Evolutionary conservation across 2,888 invertebrate genomes (phyloP).

Genomic region (Lamellibrachia satsuma): DNA sequence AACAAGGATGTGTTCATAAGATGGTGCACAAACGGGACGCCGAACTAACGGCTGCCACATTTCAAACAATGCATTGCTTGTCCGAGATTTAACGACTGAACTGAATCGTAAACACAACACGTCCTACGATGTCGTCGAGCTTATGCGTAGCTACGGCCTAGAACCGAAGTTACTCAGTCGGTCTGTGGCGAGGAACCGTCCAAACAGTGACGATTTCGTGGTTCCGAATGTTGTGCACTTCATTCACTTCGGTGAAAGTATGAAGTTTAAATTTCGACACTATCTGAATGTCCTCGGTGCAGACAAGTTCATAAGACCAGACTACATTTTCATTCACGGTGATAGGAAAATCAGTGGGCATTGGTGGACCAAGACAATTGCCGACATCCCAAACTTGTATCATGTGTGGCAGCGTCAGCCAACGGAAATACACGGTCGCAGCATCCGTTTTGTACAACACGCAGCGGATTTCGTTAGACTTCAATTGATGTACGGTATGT

Average conservation of each 20-base stretch:
- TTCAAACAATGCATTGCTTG: not conserved
- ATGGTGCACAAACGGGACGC: too few relatives aligned
- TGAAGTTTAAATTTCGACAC: not conserved
- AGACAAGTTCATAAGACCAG: conserved; percentile 19
- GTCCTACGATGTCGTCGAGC: not conserved
- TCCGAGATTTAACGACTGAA: not conserved
- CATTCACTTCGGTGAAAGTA: not conserved
- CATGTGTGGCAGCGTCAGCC: not conserved
- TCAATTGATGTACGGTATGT: not conserved
- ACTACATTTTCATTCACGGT: conserved; percentile 20
- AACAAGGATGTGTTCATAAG: too few relatives aligned
- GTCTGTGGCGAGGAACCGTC: not conserved
- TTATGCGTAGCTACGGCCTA: not conserved
- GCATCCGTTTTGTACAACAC: not conserved
- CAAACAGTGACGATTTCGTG: not conserved
- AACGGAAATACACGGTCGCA: conserved; percentile 13
- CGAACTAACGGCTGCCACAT: too few relatives aligned
- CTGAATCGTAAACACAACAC: not conserved
- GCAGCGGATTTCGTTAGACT: conserved; percentile 13
- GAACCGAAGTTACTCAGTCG: not conserved
- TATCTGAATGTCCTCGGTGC: conserved; percentile 9
- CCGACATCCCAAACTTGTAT: not conserved
- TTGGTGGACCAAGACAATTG: not conserved
- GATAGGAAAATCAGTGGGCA: not conserved
- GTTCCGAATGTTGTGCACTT: not conserved